Evolutionary conservation across 1,140 invertebrate genomes (phyloP).

Genomic region (Phortica variegata): DNA sequence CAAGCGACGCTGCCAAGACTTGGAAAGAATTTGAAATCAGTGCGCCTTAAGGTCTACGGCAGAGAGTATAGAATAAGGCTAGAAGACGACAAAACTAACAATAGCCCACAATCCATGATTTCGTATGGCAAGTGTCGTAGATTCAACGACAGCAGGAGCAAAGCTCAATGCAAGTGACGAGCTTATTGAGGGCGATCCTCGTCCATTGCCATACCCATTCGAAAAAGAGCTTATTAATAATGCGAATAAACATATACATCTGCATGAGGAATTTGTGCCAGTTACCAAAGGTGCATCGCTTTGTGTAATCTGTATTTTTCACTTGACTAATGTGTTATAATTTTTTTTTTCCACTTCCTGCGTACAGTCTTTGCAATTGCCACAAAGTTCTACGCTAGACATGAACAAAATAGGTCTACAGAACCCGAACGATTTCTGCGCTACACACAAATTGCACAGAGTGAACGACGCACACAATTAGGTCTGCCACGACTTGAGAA

Average conservation of each 20-base stretch:
- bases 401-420: slow-evolving; percentile 22
- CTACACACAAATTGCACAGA: slow-evolving; percentile 16
- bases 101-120: slow-evolving; percentile 13
- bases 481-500: slow-evolving; percentile 31
- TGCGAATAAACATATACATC: slow-evolving; percentile 37
- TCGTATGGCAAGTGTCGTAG: slow-evolving; percentile 18
- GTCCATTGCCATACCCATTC: slow-evolving; percentile 41
- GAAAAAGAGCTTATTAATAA: slow-evolving; percentile 47
- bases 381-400: slow-evolving; percentile 39
- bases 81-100: neutral
- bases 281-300: slow-evolving; percentile 24
- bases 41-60: too few species aligned
- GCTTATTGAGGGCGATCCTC: slow-evolving; percentile 36
- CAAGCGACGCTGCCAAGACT: too few species aligned
- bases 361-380: slow-evolving; percentile 36
- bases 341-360: neutral
- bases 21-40: too few species aligned
- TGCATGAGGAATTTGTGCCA: slow-evolving; percentile 30
- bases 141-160: slow-evolving; percentile 4
- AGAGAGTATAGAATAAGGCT: slow-evolving; percentile 6
- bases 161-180: slow-evolving; percentile 25
- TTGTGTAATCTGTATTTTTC: neutral
- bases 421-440: slow-evolving; percentile 13
- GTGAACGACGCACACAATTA: slow-evolving; percentile 19
- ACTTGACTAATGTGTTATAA: neutral